A percentile compares a stretch with the other conserved stretches of the same genome.
Conservation (phyloP, 2,797 vertebrate species). For the Balearica regulorum region DNA sequence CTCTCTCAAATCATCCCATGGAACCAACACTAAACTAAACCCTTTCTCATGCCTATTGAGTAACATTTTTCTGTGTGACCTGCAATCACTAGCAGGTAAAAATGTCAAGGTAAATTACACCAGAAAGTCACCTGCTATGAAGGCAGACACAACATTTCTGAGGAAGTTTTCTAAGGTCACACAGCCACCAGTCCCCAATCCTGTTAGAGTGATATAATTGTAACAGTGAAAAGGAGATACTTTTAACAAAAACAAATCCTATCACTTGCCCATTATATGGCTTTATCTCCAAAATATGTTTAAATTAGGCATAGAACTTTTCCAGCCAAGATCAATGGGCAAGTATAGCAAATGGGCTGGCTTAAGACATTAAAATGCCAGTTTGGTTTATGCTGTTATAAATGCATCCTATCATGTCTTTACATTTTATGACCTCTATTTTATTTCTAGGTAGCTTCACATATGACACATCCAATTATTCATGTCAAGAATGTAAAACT, state of each 20-base stretch:
- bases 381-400: conserved; percentile 73
- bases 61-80: background rate
- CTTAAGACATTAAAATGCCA: conserved; percentile 71
- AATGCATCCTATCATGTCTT: conserved; percentile 71
- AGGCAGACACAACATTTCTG: background rate
- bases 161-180: background rate
- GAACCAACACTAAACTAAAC: background rate
- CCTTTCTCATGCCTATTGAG: background rate
- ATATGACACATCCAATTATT: conserved; percentile 72
- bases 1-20: background rate
- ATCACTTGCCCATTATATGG: background rate
- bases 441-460: conserved; percentile 71
- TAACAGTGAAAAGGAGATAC: background rate
- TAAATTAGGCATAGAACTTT: conserved; percentile 20
- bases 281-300: conserved; percentile 13
- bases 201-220: background rate
- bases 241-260: background rate
- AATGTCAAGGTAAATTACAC: background rate
- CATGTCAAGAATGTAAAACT: conserved; percentile 68
- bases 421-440: conserved; percentile 72
- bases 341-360: conserved; percentile 43
- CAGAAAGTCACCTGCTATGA: background rate
- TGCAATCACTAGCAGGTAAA: background rate
- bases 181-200: background rate
- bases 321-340: conserved; percentile 42